Evolutionary conservation across 2,888 invertebrate species (phyloP).

Genomic region (Parnassius orleans): DNA sequence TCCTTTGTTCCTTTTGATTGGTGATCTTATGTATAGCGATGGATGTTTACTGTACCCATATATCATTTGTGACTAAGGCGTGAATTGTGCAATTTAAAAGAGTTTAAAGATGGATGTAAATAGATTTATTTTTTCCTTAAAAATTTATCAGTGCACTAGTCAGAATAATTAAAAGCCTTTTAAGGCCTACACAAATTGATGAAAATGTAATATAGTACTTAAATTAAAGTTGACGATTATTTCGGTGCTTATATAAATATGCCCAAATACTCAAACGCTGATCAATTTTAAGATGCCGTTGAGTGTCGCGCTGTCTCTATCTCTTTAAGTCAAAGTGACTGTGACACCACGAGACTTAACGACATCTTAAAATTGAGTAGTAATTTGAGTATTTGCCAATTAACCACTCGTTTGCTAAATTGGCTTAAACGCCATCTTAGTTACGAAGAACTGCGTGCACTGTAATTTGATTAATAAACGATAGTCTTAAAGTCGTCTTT

Average conservation of each 20-base stretch:
- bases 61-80: background rate
- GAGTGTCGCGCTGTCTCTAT: too few relatives aligned
- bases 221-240: slow-evolving; percentile 7
- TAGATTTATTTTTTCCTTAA: slow-evolving; percentile 1
- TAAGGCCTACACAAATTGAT: background rate
- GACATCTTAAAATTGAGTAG: too few relatives aligned
- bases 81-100: slow-evolving; percentile 10
- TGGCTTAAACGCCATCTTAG: background rate
- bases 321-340: too few relatives aligned
- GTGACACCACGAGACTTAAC: too few relatives aligned
- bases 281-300: background rate
- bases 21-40: slow-evolving; percentile 15
- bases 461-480: slow-evolving; percentile 12
- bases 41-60: background rate
- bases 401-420: background rate
- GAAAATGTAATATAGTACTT: background rate
- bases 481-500: background rate
- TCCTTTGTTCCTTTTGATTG: slow-evolving; percentile 20
- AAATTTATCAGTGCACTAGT: background rate
- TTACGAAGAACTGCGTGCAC: slow-evolving; percentile 5
- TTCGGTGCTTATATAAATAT: background rate
- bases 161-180: background rate
- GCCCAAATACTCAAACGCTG: background rate
- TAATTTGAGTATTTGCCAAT: too few relatives aligned
- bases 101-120: background rate